Evolutionary conservation across 2,113 vertebrate genomes (phyloP).

Genomic region (Chelonoidis abingdonii): DNA sequence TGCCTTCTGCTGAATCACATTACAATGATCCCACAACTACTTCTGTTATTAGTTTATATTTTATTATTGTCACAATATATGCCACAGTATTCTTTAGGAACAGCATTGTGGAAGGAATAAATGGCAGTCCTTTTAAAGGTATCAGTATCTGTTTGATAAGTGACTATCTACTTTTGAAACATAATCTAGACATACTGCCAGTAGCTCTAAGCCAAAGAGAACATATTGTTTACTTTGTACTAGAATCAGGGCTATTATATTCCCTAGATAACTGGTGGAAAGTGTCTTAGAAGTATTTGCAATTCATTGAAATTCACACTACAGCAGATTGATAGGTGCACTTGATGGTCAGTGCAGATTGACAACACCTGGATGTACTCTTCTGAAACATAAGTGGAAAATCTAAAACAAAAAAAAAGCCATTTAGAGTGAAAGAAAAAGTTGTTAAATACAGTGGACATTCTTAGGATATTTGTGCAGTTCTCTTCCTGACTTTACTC

Average conservation of each 20-base stretch:
- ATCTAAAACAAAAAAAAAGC: conserved; percentile 17
- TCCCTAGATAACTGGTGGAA: conserved; percentile 67
- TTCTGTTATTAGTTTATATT: conserved; percentile 58
- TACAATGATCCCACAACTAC: not conserved
- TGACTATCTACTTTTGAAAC: conserved; percentile 54
- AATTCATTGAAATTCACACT: conserved; percentile 65
- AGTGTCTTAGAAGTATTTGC: conserved; percentile 69
- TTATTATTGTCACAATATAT: not conserved
- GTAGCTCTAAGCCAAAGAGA: conserved; percentile 73
- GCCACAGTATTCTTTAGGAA: not conserved
- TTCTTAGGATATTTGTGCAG: conserved; percentile 26
- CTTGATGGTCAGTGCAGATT: conserved; percentile 72
- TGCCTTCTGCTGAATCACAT: not conserved
- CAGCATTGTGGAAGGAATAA: conserved; percentile 16
- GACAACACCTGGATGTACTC: conserved; percentile 71
- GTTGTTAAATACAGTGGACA: not conserved
- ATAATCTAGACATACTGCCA: conserved; percentile 60
- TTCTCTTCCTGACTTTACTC: conserved; percentile 6
- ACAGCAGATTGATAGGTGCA: conserved; percentile 73
- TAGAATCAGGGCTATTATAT: conserved; percentile 76
- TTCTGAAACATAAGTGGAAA: conserved; percentile 70
- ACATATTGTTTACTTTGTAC: conserved; percentile 79
- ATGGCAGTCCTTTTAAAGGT: conserved; percentile 8
- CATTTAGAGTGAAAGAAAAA: not conserved
- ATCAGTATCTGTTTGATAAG: conserved; percentile 16